Evolutionary conservation across 2,797 vertebrate genomes (phyloP).

Genomic region (Enteromius radiatus): DNA sequence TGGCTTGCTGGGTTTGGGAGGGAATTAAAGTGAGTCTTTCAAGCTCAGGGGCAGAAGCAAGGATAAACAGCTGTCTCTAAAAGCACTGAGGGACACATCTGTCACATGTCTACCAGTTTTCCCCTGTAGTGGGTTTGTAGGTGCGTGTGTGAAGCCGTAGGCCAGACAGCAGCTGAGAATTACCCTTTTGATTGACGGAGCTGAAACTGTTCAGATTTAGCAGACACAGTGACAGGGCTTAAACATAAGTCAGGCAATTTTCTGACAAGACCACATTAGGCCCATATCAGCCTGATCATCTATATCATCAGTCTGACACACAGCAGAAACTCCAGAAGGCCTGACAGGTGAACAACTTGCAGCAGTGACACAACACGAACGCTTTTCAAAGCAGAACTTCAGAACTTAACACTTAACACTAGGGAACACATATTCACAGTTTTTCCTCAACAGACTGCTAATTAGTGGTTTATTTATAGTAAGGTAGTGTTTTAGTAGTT

Average conservation of each 20-base stretch:
- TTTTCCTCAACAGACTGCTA: neutral
- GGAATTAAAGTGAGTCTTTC: conserved; percentile 18
- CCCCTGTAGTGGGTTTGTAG: neutral
- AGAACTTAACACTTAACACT: neutral
- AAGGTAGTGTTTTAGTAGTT: neutral
- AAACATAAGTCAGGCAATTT: conserved; percentile 29
- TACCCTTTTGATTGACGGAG: conserved; percentile 29
- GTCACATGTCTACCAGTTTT: neutral
- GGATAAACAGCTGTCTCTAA: conserved; percentile 22
- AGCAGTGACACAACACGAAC: neutral
- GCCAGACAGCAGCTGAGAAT: conserved; percentile 11
- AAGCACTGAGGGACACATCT: conserved; percentile 24
- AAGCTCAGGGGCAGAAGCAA: conserved; percentile 13
- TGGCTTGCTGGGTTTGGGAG: conserved; percentile 4
- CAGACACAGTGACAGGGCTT: conserved; percentile 14
- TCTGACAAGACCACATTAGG: conserved; percentile 42
- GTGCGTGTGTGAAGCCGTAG: conserved; percentile 1
- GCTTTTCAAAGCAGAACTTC: neutral
- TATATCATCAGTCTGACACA: conserved; percentile 29
- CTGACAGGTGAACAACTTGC: conserved; percentile 12
- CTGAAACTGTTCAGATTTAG: conserved; percentile 28
- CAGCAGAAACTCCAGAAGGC: neutral
- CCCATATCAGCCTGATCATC: conserved; percentile 37
- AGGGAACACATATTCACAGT: neutral
- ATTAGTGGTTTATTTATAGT: neutral